Percentiles rank a stretch among this genome's conserved stretches.
These are phyloP conservation scores for Latrodectus hesperus DNA, from an alignment of 2,888 invertebrate genomes.

Conservation along the genomic window DNA sequence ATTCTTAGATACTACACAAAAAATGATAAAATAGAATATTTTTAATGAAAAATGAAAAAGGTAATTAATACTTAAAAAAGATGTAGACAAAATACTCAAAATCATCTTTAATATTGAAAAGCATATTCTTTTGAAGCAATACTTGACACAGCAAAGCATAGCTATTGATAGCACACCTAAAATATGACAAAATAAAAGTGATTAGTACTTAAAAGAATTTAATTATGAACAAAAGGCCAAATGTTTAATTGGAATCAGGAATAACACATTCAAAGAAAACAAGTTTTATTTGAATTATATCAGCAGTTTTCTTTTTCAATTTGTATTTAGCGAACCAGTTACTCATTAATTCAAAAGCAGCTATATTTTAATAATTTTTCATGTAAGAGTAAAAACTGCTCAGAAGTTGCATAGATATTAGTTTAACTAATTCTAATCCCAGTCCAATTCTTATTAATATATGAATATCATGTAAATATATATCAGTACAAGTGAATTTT, in stretches of 20 bases:
- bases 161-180: slow-evolving; percentile 75
- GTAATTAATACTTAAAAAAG: too few species aligned
- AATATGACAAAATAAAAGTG: slow-evolving; percentile 31
- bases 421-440: too few species aligned
- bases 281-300: background rate
- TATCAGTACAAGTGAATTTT: too few species aligned
- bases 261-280: background rate
- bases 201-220: background rate
- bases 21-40: too few species aligned
- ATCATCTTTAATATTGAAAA: slow-evolving; percentile 74
- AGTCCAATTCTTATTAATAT: too few species aligned
- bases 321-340: background rate
- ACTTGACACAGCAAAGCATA: slow-evolving; percentile 76
- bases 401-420: too few species aligned
- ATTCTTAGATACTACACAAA: too few species aligned
- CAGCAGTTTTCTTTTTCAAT: background rate
- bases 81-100: slow-evolving; percentile 72
- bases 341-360: background rate
- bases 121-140: slow-evolving; percentile 74
- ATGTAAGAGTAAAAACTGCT: too few species aligned
- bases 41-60: too few species aligned
- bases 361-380: too few species aligned
- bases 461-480: too few species aligned
- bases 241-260: background rate
- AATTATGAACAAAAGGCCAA: background rate